Base-by-base conservation (phyloP, 2,888 invertebrate species). In the Hedya salicella region DNA sequence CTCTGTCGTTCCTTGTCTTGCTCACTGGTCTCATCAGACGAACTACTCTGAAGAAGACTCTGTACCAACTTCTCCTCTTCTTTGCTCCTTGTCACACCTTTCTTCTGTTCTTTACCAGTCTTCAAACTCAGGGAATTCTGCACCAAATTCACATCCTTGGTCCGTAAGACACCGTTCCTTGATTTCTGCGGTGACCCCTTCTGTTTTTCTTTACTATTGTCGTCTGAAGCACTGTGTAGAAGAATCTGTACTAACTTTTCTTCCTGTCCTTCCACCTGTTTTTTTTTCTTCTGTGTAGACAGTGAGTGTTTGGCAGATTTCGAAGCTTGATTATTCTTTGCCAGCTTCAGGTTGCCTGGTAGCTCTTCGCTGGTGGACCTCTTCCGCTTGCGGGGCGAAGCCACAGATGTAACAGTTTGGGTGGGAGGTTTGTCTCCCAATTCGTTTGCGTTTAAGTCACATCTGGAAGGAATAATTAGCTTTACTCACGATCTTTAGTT, bases 401-500 rank as follows among this genome's bases (percentile, higher is more conserved):
- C 13, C n/a, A n/a, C 30, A 11, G 25, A 11, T 14, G 16, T 4
- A 4, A 30, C 8, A 9, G 25, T 17, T 11, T 14, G 3, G 19
- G 32, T 1, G 9, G 11, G 3, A 1, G 36, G 17, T 50, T 50
- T 57, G n/a, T 30, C 30, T 3, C 8, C 16, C 32, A 57, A 16
- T 16, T 36, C 50, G 16, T 64, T 64, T 21, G 57, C 44, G 25
- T 59, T 52, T 11, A 64, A 13, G 11, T 64, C 64, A 9, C 64
- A 64, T 25, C 64, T 64, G 50, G 2, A 48, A 63, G 6, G 11
- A 46, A 44, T 14, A 32, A 11, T 2, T 49, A 25, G 3, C 6
- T 25, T 25, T 25, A 25, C n/a, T n/a, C n/a, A n/a, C n/a, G n/a
- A n/a, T n/a, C n/a, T n/a, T n/a, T n/a, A n/a, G n/a, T n/a, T n/a